Evolutionary conservation across 1,140 invertebrate genomes (phyloP).

Genomic region (Aphaenogaster floridana): DNA sequence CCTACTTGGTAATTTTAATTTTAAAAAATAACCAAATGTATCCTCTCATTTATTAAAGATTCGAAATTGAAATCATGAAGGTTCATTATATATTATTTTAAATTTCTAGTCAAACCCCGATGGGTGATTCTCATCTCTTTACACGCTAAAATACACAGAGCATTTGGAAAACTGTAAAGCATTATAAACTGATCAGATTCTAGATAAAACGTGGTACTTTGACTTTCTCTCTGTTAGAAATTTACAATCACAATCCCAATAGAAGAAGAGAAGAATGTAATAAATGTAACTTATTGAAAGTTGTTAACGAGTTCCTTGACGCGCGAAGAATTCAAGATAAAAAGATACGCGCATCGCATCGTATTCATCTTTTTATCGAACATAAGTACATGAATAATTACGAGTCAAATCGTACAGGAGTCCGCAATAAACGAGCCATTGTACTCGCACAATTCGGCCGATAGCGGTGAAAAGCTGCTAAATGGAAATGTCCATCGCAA

Average conservation of each 20-base stretch:
- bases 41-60: not conserved
- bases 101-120: not conserved
- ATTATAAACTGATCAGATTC: not conserved
- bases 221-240: not conserved
- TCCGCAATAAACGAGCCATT: not conserved
- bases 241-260: not conserved
- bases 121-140: not conserved
- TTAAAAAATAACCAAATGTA: not conserved
- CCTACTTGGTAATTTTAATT: not conserved
- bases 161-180: not conserved
- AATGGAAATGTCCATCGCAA: slow-evolving; percentile 1
- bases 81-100: not conserved
- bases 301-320: slow-evolving; percentile 3
- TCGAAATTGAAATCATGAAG: not conserved
- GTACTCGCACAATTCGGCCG: not conserved
- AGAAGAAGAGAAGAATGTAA: not conserved
- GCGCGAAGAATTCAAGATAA: not conserved
- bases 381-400: slow-evolving; percentile 22
- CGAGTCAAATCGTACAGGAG: not conserved
- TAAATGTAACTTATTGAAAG: not conserved
- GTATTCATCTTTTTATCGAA: not conserved
- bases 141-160: not conserved
- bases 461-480: not conserved
- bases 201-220: not conserved
- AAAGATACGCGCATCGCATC: not conserved